Percentiles rank a stretch among this genome's conserved stretches.
These are phyloP conservation scores for Dicranocentrus wangi DNA, from an alignment of 2,888 invertebrate species.

Conservation along the genomic window DNA sequence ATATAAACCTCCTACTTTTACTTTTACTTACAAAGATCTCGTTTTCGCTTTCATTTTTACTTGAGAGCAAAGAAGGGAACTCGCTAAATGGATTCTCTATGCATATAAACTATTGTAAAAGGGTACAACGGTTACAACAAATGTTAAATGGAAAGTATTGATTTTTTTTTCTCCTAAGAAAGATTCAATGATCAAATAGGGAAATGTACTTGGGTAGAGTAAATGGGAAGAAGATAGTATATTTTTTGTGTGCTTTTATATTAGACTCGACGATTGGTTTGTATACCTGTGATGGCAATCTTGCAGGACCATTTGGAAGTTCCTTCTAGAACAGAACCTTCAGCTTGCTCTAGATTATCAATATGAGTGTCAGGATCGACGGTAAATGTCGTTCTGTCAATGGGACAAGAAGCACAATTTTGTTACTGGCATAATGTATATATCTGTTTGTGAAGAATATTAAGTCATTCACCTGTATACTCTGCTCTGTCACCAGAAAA, in stretches of 20 bases:
- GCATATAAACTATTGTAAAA: slow-evolving; percentile 17
- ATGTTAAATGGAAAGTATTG: slow-evolving; percentile 43
- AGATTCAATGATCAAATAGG: not conserved
- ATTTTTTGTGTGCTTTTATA: slow-evolving; percentile 15
- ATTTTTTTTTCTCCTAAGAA: slow-evolving; percentile 24
- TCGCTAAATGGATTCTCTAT: slow-evolving; percentile 39
- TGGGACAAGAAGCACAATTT: slow-evolving; percentile 67
- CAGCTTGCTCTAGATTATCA: slow-evolving; percentile 97
- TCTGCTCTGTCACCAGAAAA: not conserved
- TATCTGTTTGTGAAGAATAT: slow-evolving; percentile 25
- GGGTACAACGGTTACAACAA: slow-evolving; percentile 27
- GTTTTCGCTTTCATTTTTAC: slow-evolving; percentile 10
- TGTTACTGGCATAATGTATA: slow-evolving; percentile 22
- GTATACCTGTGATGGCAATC: slow-evolving; percentile 97
- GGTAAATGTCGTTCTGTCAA: slow-evolving; percentile 94
- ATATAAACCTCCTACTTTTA: slow-evolving; percentile 8
- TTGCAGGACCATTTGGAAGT: slow-evolving; percentile 99
- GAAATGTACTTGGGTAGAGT: not conserved
- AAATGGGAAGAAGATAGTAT: not conserved
- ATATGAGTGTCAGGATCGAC: slow-evolving; percentile 98
- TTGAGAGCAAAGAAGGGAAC: slow-evolving; percentile 22
- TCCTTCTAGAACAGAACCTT: slow-evolving; percentile 98
- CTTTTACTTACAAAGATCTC: slow-evolving; percentile 20
- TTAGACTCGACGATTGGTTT: slow-evolving; percentile 16
- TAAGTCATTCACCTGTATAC: not conserved